These are phyloP conservation scores for Tetrax tetrax DNA, from an alignment of 2,113 vertebrate genomes.

Conservation along the genomic window DNA sequence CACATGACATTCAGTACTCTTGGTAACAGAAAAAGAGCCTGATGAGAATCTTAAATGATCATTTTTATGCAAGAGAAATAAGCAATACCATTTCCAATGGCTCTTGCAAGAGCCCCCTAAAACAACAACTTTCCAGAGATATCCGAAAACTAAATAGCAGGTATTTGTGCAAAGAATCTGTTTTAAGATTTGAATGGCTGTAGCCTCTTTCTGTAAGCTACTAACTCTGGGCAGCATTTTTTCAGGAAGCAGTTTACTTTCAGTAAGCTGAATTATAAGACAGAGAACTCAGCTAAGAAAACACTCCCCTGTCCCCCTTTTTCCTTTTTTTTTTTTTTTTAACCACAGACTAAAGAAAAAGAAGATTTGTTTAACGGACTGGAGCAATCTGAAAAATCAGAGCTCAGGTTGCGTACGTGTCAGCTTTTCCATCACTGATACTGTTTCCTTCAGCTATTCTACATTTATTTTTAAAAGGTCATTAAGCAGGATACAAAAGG, in stretches of 20 bases:
- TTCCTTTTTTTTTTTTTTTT: neutral
- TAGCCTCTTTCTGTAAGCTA: neutral
- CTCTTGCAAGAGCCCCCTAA: neutral
- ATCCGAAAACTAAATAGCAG: neutral
- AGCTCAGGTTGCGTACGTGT: conserved; percentile 42
- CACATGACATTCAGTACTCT: neutral
- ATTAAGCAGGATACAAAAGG: conserved; percentile 46
- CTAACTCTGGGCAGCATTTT: neutral
- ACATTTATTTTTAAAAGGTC: conserved; percentile 43
- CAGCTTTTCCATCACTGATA: conserved; percentile 34
- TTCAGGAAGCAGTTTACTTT: neutral
- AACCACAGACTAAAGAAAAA: neutral
- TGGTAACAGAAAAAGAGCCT: neutral
- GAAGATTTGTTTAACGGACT: conserved; percentile 13
- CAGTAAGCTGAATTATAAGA: neutral
- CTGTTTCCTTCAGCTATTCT: conserved; percentile 2
- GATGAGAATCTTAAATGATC: neutral
- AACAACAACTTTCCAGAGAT: neutral
- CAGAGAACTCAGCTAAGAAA: conserved; percentile 30
- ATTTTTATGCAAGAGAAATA: neutral
- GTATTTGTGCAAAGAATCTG: neutral
- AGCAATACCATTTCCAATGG: neutral
- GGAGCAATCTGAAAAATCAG: conserved; percentile 20
- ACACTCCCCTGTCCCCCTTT: conserved; percentile 32
- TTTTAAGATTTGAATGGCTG: neutral